These are phyloP conservation scores for Cryptus viduatorius DNA, from an alignment of 2,888 invertebrate genomes.

Conservation along the genomic window DNA sequence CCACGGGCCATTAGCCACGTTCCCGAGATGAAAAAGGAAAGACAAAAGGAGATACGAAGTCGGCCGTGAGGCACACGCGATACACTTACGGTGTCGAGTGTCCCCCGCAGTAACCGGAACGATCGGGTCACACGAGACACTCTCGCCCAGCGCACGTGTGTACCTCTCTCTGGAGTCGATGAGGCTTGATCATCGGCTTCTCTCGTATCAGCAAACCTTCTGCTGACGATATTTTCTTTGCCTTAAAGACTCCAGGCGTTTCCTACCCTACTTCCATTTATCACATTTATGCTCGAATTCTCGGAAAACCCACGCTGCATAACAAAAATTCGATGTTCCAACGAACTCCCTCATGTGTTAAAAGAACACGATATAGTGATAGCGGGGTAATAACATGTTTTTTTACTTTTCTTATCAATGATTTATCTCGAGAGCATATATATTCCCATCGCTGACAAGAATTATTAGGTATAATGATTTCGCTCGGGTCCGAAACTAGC, in stretches of 20 bases:
- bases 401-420: background rate
- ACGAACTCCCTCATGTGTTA: background rate
- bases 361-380: background rate
- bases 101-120: conserved; percentile 71
- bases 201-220: conserved; percentile 22
- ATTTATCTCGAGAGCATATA: conserved; percentile 26
- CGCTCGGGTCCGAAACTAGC: conserved; percentile 54
- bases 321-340: background rate
- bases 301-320: background rate
- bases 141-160: conserved; percentile 71
- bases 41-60: conserved; percentile 12
- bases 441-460: conserved; percentile 39
- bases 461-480: conserved; percentile 54
- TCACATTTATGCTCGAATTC: background rate
- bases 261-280: background rate
- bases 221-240: conserved; percentile 15
- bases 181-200: background rate
- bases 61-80: conserved; percentile 78
- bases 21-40: conserved; percentile 63
- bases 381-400: conserved; percentile 1
- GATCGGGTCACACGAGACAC: conserved; percentile 82
- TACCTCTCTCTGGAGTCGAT: conserved; percentile 70
- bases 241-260: background rate
- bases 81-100: conserved; percentile 81
- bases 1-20: conserved; percentile 83